phyloP scores from a whole-genome alignment of 2,888 invertebrate species.

The Drosophila borborema region DNA sequence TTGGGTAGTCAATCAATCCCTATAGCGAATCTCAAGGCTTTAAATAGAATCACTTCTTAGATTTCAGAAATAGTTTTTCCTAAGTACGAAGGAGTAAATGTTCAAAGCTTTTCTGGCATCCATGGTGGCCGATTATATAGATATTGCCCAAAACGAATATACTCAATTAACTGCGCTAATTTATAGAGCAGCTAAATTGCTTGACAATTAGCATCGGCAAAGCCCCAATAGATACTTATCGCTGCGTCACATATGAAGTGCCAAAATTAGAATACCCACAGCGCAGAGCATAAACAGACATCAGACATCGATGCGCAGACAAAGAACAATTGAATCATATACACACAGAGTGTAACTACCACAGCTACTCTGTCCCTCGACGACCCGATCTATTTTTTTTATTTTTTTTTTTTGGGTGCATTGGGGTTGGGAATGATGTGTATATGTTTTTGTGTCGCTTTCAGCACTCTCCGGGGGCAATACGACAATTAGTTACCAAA shows the following conservation, averaged over 20 bases:
- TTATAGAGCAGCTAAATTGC: not conserved
- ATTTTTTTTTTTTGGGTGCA: not conserved
- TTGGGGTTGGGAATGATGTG: not conserved
- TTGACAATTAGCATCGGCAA: not conserved
- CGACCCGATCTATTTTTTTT: not conserved
- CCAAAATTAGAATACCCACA: not conserved
- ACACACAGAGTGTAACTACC: slow-evolving; percentile 31
- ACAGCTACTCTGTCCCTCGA: slow-evolving; percentile 29
- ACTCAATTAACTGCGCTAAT: no score
- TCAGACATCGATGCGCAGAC: slow-evolving; percentile 42
- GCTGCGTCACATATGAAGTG: not conserved
- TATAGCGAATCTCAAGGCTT: no score
- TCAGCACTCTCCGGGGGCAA: slow-evolving; percentile 68
- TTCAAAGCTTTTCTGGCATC: no score
- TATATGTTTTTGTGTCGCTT: slow-evolving; percentile 53
- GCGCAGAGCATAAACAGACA: slow-evolving; percentile 9
- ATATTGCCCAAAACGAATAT: no score
- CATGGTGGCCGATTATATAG: no score
- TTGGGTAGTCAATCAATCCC: no score
- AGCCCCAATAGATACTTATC: no score
- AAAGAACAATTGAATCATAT: slow-evolving; percentile 56
- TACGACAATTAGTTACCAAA: slow-evolving; percentile 79
- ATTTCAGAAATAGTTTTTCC: no score
- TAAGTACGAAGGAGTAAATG: no score
- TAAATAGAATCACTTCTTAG: no score